Base-by-base conservation (phyloP, 2,797 vertebrate genomes). In the Selene dorsalis region DNA sequence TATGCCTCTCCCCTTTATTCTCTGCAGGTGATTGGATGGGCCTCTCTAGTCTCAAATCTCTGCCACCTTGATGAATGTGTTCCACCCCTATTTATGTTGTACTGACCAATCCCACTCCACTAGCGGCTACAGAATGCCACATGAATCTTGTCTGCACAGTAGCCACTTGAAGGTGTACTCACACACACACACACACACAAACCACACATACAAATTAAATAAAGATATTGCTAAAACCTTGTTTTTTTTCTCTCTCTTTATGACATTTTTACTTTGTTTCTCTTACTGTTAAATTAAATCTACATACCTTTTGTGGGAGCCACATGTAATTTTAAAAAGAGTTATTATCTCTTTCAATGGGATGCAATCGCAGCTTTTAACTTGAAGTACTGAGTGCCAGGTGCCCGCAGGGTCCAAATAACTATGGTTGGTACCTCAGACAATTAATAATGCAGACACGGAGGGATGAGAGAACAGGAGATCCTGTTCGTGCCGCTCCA, bases 361-460 rank as follows among this genome's bases (percentile, higher is more conserved):
- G 66, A 88, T 82, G 88, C 81, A 90, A 93, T 91, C 69, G 69
- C 78, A 70, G 71, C 79, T 88, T 92, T 93, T 92, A 92, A 89
- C 92, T 90, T 91, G 90, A 83, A 81, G 72, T 72, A 61, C 66
- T 77, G 82, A 87, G 78, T 59, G 65, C 78, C 26, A 64, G 66
- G 73, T 75, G 89, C 90, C 92, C 86, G 73, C 85, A 77, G 92
- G 90, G 86, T 89, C 74, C 84, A 85, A 89, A 88, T 55, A 84
- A 72, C 84, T 88, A 73, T 67, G 86, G 75, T 87, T 83, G 85
- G 84, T 87, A 87, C 83, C 84, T 84, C 74, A 84, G 72, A 86
- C 75, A 89, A 93, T 94, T 92, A 94, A 94, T 91, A 94, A 94
- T 93, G 88, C 91, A 94, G 82, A 85, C 85, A 48, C 67, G 30